phyloP scores from a whole-genome alignment of 1,140 invertebrate genomes.

The Hylaeus anthracinus region DNA sequence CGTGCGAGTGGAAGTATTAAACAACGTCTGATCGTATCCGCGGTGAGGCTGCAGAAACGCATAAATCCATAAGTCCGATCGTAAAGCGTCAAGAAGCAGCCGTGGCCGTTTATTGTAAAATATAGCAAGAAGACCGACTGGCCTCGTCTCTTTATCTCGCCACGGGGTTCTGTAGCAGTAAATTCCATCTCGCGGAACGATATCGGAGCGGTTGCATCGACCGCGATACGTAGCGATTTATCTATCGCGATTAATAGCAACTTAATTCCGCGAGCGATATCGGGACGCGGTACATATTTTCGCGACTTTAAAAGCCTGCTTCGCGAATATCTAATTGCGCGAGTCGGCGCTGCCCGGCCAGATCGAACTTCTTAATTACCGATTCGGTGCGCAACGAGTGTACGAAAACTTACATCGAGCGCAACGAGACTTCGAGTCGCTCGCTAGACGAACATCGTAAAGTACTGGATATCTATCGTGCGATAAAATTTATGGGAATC shows the following conservation, averaged over 20 bases:
- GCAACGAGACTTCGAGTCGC: no score
- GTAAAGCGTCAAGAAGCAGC: conserved; percentile 26
- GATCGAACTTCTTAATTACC: background rate
- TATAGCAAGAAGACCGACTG: background rate
- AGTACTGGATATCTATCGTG: no score
- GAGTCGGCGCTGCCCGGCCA: background rate
- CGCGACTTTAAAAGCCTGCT: no score
- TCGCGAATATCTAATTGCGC: background rate
- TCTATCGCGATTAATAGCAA: conserved; percentile 3
- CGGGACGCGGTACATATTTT: background rate
- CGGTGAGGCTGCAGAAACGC: background rate
- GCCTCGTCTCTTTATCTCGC: conserved; percentile 6
- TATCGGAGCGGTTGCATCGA: background rate
- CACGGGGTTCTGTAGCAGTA: conserved; percentile 5
- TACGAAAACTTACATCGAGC: no score
- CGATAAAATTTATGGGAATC: no score
- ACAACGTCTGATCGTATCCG: background rate
- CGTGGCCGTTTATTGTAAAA: background rate
- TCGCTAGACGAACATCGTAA: no score
- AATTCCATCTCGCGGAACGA: background rate
- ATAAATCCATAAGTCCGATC: background rate
- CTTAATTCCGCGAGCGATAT: background rate
- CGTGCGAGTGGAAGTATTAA: background rate
- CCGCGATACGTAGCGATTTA: conserved; percentile 22
- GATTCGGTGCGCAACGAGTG: no score